A percentile compares a stretch with the other conserved stretches of the same genome.
phyloP scores from a whole-genome alignment of 2,888 invertebrate species.

The Acanthosepion lycidas region DNA sequence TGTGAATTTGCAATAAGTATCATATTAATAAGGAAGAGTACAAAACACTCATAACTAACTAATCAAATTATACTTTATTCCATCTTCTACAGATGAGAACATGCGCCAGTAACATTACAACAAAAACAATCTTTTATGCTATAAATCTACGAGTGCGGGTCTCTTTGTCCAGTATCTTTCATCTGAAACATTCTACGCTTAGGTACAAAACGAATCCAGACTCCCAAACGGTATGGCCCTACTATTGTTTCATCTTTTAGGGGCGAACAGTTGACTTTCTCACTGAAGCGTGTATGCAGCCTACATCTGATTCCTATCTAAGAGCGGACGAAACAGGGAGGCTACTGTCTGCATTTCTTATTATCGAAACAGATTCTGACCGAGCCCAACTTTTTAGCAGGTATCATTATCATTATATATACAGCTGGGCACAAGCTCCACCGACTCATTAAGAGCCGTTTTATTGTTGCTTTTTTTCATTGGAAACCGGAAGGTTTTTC shows the following conservation, averaged over 20 bases:
- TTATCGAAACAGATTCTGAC: background rate
- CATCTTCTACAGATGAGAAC: background rate
- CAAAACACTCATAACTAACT: background rate
- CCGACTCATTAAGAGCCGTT: background rate
- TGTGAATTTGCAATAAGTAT: background rate
- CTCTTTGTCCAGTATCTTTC: background rate
- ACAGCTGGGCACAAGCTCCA: slow-evolving; percentile 15
- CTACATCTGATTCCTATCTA: slow-evolving; percentile 3
- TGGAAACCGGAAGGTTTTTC: background rate
- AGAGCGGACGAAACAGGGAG: background rate
- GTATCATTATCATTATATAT: background rate
- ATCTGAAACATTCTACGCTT: background rate
- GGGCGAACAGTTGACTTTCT: background rate
- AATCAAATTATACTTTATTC: background rate
- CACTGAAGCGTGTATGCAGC: background rate
- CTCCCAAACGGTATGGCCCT: background rate
- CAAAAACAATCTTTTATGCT: background rate
- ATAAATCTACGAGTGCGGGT: background rate
- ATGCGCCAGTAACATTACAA: background rate
- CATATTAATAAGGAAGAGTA: background rate
- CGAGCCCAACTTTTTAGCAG: background rate
- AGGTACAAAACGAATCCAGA: background rate
- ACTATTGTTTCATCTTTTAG: background rate
- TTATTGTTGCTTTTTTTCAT: background rate
- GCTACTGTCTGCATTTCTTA: background rate